These are phyloP conservation scores for Lasioglossum leucozonium DNA, from an alignment of 2,888 invertebrate genomes.

Conservation along the genomic window DNA sequence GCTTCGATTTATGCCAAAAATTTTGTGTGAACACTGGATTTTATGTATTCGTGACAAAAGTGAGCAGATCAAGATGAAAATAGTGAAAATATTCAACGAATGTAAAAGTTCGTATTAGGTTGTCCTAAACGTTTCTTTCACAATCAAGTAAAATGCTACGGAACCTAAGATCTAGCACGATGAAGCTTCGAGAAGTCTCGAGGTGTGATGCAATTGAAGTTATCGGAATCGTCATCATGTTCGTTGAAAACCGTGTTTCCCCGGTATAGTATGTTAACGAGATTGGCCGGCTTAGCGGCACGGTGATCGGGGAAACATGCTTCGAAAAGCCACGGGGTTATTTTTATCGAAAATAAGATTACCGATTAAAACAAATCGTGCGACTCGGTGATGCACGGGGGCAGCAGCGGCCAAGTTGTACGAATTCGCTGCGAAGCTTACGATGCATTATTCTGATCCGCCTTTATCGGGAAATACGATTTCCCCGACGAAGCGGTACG, in stretches of 20 bases:
- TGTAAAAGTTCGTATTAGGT: no score
- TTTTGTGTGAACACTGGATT: neutral
- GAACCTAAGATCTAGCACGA: neutral
- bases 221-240: neutral
- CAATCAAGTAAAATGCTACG: neutral
- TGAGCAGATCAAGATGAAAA: no score
- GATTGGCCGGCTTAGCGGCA: slow-evolving; percentile 34
- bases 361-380: neutral
- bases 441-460: slow-evolving; percentile 12
- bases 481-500: neutral
- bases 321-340: slow-evolving; percentile 38
- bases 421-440: slow-evolving; percentile 8
- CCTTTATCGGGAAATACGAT: slow-evolving; percentile 1
- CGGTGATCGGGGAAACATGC: slow-evolving; percentile 31
- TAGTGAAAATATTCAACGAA: no score
- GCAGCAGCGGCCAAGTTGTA: neutral
- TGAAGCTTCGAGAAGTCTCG: neutral
- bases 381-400: neutral
- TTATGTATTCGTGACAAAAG: neutral
- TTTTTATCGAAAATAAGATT: slow-evolving; percentile 40
- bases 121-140: neutral
- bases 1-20: neutral
- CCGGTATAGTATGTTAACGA: slow-evolving; percentile 25
- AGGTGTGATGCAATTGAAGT: neutral
- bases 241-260: neutral